Evolutionary conservation across 2,888 invertebrate genomes (phyloP).

Genomic region (Ormyrus pomaceus): DNA sequence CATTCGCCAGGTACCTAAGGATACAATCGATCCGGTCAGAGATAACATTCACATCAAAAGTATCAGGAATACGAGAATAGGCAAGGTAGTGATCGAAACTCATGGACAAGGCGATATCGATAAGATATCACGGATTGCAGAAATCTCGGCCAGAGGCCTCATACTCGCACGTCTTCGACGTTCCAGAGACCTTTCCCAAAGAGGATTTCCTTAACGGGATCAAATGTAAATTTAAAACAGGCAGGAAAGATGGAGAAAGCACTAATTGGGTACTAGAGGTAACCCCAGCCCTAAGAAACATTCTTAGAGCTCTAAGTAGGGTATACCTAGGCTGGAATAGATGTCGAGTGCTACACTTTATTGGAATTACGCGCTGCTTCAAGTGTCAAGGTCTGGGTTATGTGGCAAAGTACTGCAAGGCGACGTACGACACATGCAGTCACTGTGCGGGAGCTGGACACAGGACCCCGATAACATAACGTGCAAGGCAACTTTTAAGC

Average conservation of each 20-base stretch:
- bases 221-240: neutral
- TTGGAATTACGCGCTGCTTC: constrained; percentile 51
- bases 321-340: constrained; percentile 51
- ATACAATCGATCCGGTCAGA: neutral
- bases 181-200: neutral
- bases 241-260: neutral
- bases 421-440: no score
- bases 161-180: neutral
- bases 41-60: neutral
- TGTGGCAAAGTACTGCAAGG: no score
- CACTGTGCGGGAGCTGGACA: no score
- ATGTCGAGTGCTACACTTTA: constrained; percentile 51
- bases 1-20: neutral
- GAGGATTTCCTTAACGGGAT: no score
- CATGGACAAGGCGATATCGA: neutral
- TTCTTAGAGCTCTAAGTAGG: constrained; percentile 6
- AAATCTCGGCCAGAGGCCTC: neutral
- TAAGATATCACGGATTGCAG: neutral
- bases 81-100: neutral
- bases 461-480: no score
- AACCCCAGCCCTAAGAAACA: constrained; percentile 30
- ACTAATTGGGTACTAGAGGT: constrained; percentile 19
- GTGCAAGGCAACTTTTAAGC: no score
- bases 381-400: constrained; percentile 47
- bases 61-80: neutral